Base-by-base conservation (phyloP, 2,888 invertebrate species). In the Eulithis prunata region DNA sequence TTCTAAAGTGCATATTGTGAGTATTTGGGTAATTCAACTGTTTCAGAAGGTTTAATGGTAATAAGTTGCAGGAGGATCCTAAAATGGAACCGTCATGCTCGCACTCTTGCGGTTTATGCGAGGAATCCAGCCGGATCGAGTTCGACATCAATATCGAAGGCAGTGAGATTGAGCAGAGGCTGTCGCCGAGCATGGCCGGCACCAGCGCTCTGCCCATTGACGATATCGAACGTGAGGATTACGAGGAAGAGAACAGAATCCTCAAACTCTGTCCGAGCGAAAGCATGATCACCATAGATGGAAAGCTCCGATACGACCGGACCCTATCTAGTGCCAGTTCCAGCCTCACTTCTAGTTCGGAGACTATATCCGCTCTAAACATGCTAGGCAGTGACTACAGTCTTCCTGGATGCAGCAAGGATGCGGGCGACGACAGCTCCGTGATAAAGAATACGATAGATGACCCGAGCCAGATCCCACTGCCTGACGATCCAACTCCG, bases 21-120 rank as follows among this genome's bases (percentile, higher is more conserved):
- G 21, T 21, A 10, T 49, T 53, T 21, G 11, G 12, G n/a, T 32
- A 4, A 1, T 38, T 4, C 21, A 54, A 32, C 14, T 54, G 12
- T 28, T 6, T 43, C 12, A 1, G 12, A 43, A 14, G 4, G 14
- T 38, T 36, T 43, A 43, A 52, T n/a, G 7, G 14, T 52, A 51
- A 51, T 21, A 46, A 28, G 57, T 70, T 69, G 1, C 71, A 76
- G 78, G 49, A 55, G 57, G 64, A 68, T 54, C 57, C 57, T 80
- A 89, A 78, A 74, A 93, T 93, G 93, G 91, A 92, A 79, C 89
- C 91, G 83, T 82, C 90, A 87, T 90, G 90, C 81, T 88, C 90
- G 67, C 86, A 82, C 74, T 84, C 84, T 68, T 82, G 84, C 83
- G 85, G 88, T 71, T 80, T 86, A 73, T 88, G 78, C 75, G 86